Conservation (phyloP, 2,888 invertebrate species). For the Sisyra nigra region DNA sequence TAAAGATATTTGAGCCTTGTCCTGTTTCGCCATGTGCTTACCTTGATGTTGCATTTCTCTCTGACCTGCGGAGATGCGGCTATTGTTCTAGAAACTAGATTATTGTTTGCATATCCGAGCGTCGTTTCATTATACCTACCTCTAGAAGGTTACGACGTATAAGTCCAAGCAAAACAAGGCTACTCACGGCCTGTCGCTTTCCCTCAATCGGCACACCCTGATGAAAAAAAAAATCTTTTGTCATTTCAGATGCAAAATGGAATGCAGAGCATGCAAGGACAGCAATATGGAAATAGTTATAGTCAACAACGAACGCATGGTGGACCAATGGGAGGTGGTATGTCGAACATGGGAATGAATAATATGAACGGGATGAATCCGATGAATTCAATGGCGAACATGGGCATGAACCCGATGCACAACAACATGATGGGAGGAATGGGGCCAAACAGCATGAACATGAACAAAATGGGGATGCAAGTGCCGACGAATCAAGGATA, state of each 20-base stretch:
- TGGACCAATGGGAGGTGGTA: slow-evolving; percentile 33
- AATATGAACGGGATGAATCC: slow-evolving; percentile 39
- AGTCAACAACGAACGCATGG: slow-evolving; percentile 40
- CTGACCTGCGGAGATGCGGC: too few species aligned
- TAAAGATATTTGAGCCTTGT: too few species aligned
- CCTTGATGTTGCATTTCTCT: too few species aligned
- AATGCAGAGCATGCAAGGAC: slow-evolving; percentile 42
- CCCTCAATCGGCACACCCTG: background rate
- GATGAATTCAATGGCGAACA: slow-evolving; percentile 61
- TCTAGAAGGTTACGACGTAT: too few species aligned
- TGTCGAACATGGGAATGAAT: slow-evolving; percentile 36
- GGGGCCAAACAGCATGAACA: slow-evolving; percentile 46
- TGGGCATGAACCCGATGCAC: slow-evolving; percentile 54
- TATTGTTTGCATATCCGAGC: too few species aligned
- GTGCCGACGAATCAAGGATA: slow-evolving; percentile 38
- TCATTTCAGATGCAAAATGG: slow-evolving; percentile 43
- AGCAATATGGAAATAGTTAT: slow-evolving; percentile 44
- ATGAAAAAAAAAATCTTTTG: slow-evolving; percentile 8
- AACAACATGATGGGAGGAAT: slow-evolving; percentile 55
- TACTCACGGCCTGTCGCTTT: too few species aligned
- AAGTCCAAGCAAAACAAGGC: too few species aligned
- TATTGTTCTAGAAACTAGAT: too few species aligned
- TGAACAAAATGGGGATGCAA: slow-evolving; percentile 48
- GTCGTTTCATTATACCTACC: too few species aligned
- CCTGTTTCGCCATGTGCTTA: too few species aligned